Percentiles rank a stretch among this genome's conserved stretches.
phyloP scores from a whole-genome alignment of 37 sponge, comb jelly and placozoan species.

The Spongia lamella region DNA sequence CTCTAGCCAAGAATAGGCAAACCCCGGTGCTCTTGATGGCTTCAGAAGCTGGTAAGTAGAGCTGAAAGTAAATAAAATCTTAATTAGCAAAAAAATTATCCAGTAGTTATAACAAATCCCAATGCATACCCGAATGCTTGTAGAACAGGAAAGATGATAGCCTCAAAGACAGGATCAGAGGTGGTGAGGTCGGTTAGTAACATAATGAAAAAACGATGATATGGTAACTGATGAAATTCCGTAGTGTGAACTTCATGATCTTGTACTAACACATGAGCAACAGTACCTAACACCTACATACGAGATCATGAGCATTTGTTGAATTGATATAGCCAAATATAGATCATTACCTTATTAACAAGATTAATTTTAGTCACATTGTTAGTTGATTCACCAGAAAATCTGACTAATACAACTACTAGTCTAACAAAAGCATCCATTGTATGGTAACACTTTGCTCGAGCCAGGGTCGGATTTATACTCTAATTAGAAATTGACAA shows the following conservation, averaged over 20 bases:
- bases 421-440: constrained; percentile 98
- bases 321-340: not conserved
- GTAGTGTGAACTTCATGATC: constrained; percentile 86
- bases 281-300: constrained; percentile 63
- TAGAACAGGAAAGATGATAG: constrained; percentile 82
- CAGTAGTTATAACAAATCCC: not conserved
- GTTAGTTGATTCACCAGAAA: constrained; percentile 87
- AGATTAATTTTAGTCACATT: constrained; percentile 87
- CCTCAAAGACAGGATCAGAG: constrained; percentile 89
- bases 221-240: constrained; percentile 97
- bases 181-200: constrained; percentile 89
- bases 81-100: too few species aligned
- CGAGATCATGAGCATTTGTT: not conserved
- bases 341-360: constrained; percentile 78
- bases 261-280: constrained; percentile 82
- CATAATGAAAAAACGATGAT: constrained; percentile 97
- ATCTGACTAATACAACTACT: constrained; percentile 90
- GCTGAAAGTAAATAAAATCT: too few species aligned
- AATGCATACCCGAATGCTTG: constrained; percentile 81
- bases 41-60: constrained; percentile 85
- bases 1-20: constrained; percentile 98
- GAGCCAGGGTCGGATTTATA: constrained; percentile 69
- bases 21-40: constrained; percentile 91
- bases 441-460: constrained; percentile 97
- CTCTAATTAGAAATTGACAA: constrained; percentile 5